Conservation (phyloP, 2,888 invertebrate species). For the Nymphalis urticae region DNA sequence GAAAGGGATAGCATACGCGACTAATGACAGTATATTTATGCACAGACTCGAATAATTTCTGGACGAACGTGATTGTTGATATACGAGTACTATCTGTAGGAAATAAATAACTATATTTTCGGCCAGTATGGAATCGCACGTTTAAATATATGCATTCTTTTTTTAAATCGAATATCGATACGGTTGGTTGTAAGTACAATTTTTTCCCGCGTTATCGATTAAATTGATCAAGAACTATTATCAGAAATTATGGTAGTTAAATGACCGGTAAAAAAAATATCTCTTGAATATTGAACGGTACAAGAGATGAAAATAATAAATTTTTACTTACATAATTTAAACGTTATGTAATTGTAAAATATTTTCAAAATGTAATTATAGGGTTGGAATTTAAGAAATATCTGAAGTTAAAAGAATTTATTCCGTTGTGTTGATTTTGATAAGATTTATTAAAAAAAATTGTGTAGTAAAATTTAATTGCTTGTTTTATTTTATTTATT, state of each 20-base stretch:
- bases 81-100: constrained; percentile 29
- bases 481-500: too few species aligned
- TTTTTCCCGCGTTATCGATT: constrained; percentile 8
- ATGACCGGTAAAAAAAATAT: neutral
- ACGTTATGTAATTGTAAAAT: neutral
- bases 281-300: neutral
- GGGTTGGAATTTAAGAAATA: too few species aligned
- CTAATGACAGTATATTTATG: constrained; percentile 53
- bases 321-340: neutral
- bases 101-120: constrained; percentile 23
- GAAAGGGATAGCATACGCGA: constrained; percentile 51
- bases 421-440: too few species aligned
- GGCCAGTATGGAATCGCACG: neutral
- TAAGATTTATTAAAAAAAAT: too few species aligned
- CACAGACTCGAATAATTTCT: constrained; percentile 46
- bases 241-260: neutral
- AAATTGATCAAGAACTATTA: constrained; percentile 1
- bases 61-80: constrained; percentile 42
- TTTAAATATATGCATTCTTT: neutral
- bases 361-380: too few species aligned
- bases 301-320: neutral
- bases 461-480: too few species aligned
- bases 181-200: constrained; percentile 28
- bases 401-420: too few species aligned
- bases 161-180: constrained; percentile 1